phyloP scores from a whole-genome alignment of 2,888 invertebrate genomes.

The Melieria omissa region DNA sequence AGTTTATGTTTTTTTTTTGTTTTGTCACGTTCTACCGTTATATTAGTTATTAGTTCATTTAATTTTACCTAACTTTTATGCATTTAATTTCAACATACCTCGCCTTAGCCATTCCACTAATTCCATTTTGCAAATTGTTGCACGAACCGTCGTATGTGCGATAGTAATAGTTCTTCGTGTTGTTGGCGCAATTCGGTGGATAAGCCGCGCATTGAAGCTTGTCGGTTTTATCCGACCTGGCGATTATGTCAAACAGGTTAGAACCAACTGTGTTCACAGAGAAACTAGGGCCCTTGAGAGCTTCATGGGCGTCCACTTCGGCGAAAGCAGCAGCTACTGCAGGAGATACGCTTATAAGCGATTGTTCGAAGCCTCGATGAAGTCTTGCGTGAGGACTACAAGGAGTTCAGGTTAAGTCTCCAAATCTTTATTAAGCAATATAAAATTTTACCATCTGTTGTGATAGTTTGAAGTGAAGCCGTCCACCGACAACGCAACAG shows the following conservation, averaged over 20 bases:
- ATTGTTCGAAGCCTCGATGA: not conserved
- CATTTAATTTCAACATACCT: conserved; percentile 26
- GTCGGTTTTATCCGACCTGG: conserved; percentile 3
- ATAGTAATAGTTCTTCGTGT: conserved; percentile 51
- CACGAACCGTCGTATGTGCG: conserved; percentile 58
- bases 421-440: too few relatives aligned
- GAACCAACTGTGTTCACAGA: not conserved
- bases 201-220: conserved; percentile 49
- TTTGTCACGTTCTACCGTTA: too few relatives aligned
- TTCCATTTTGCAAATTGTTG: conserved; percentile 54
- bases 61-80: too few relatives aligned
- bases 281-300: not conserved
- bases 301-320: conserved; percentile 3
- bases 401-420: not conserved
- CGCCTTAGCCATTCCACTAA: conserved; percentile 46
- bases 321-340: conserved; percentile 24
- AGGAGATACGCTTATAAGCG: not conserved
- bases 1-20: too few relatives aligned
- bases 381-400: conserved; percentile 9
- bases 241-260: conserved; percentile 13
- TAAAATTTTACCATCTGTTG: too few relatives aligned
- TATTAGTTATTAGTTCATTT: not conserved
- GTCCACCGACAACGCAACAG: too few relatives aligned
- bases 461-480: too few relatives aligned
- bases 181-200: conserved; percentile 52